Base-by-base conservation (phyloP, 2,888 invertebrate genomes). In the Sminthurinus aureus region DNA sequence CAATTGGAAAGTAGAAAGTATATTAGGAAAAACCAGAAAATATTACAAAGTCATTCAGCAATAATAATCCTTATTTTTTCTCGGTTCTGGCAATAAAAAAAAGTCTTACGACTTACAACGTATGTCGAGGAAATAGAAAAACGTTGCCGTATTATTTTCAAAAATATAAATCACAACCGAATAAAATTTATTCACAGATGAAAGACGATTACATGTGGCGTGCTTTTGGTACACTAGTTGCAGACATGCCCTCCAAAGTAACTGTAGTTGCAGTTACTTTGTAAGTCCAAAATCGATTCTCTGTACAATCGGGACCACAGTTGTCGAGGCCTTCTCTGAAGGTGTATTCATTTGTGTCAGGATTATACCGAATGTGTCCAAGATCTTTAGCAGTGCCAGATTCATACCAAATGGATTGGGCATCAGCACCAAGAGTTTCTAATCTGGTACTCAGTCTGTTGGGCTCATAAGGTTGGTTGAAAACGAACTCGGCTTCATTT, bases 251-350 rank as follows among this genome's bases (percentile, higher is more conserved):
- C 9, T 11, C 22, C 11, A 79, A 79, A 22, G 6, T 38, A n/a
- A 67, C 13, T 18, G 9, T 38, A 38, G 38, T 38, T n/a, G 0
- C 9, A 9, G 24, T 18, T 15, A 79, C 18, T 26, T 38, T 79
- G 38, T 20, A 79, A 38, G 26, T 26, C 66, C 66, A 79, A n/a
- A 79, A 79, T 0, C 26, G 22, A 64, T 79, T 79, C 6, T 22
- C 66, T 3, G 2, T 38, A 50, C 79, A 79, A 38, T 79, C 18
- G 0, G 66, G 66, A 12, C 58, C 58, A 58, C 79, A 79, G 50
- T 79, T 79, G 6, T 64, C 79, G 1, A 26, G n/a, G 1, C 79
- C 79, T 38, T 79, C 66, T 20, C 79, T 18, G 66, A 79, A 79
- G 12, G 79, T 79, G 67, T 79, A 79, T 8, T 24, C 4, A 4